Evolutionary conservation across 1,140 invertebrate species (phyloP), one percentile per base, ranked within the genome.

Genomic region (Sarcophaga bullata): DNA sequence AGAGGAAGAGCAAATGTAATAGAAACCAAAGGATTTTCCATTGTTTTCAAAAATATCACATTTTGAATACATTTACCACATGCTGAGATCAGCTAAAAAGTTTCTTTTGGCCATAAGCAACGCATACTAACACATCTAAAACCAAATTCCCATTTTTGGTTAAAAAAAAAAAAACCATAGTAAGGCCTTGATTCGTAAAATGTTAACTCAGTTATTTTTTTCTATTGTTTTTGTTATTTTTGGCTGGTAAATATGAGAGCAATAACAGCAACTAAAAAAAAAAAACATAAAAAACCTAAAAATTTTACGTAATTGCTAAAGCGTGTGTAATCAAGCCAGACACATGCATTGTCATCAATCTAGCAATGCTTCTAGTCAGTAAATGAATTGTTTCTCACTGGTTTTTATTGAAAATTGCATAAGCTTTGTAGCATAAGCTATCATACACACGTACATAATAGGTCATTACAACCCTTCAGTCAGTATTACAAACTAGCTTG

Each of bases 51-150:
- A 47, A 78, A 50, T 78, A 50, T 52, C 50, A 49, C 17, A 76
- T 76, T 76, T 58, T 19, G 17, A 19, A 50, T 78, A 48, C 75
- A 78, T 78, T 78, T 52, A 78, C 75, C 75, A 13, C 48, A 52
- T 78, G 75, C 75, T 78, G 75, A 78, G 48, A 48, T 17, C n/a
- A 78, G 48, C 75, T 6, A 76, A 49, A n/a, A 75, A 76, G 49
- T 19, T 78, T 9, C 9, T 50, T 19, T 78, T 9, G 17, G 48
- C 25, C 25, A 78, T 50, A 78, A 78, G 52, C 17, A 46, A 78
- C 17, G 17, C 48, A 78, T 78, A 50, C 8, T 17, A n/a, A n/a
- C n/a, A n/a, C n/a, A n/a, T n/a, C n/a, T n/a, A n/a, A n/a, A n/a
- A n/a, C n/a, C n/a, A n/a, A n/a, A n/a, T n/a, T n/a, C n/a, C n/a